phyloP scores from a whole-genome alignment of 2,797 vertebrate species.

The Lophotriccus pileatus region DNA sequence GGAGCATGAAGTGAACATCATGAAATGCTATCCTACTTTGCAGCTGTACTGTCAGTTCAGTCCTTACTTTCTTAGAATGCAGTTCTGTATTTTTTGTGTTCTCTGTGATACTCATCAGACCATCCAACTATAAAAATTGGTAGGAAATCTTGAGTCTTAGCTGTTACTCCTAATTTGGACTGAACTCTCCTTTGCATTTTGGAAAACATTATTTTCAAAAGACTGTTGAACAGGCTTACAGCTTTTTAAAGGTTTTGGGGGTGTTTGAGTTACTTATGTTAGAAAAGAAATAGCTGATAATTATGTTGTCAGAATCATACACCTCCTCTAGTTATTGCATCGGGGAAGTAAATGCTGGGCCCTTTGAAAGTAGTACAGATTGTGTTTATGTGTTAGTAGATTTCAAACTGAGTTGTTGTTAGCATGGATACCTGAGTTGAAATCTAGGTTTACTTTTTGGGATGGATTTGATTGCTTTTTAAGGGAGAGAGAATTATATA shows the following conservation, averaged over 20 bases:
- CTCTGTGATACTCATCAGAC: not conserved
- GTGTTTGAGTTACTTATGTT: not conserved
- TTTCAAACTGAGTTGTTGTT: not conserved
- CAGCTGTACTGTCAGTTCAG: not conserved
- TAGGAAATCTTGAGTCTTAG: not conserved
- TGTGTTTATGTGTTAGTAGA: not conserved
- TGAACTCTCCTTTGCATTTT: not conserved
- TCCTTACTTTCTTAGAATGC: not conserved
- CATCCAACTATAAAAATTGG: not conserved
- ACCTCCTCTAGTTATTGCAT: not conserved
- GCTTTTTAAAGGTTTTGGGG: not conserved
- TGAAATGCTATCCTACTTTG: not conserved
- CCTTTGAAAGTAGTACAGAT: not conserved
- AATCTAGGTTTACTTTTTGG: not conserved
- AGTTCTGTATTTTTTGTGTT: not conserved
- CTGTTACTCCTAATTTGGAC: not conserved
- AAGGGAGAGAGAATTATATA: not conserved
- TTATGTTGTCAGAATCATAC: not conserved
- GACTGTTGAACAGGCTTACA: not conserved
- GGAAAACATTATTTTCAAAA: not conserved
- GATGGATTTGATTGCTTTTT: not conserved
- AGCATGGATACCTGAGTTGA: not conserved
- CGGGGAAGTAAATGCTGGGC: not conserved
- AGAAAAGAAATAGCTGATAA: not conserved
- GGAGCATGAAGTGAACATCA: not conserved